phyloP scores from a whole-genome alignment of 2,888 invertebrate genomes.

The Parasteatoda lunata region DNA sequence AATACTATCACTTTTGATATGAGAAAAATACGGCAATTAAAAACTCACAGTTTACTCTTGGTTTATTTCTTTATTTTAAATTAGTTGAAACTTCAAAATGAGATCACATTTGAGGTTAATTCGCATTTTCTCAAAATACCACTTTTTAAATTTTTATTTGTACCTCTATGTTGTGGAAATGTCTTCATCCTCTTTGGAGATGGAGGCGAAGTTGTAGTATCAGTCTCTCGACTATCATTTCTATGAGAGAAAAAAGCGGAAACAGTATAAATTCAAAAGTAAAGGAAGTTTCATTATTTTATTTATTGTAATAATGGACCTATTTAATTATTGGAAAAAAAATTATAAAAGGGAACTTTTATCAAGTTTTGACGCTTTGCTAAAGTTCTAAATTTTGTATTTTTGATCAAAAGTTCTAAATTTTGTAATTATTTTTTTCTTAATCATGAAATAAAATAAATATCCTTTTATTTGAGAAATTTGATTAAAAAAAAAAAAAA shows the following conservation, averaged over 20 bases:
- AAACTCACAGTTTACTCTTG: no score
- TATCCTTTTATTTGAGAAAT: no score
- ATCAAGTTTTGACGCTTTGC: neutral
- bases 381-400: neutral
- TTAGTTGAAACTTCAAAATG: neutral
- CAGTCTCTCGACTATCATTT: constrained; percentile 47
- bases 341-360: neutral
- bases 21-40: neutral
- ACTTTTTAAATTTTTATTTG: neutral
- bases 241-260: constrained; percentile 23
- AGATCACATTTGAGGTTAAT: neutral
- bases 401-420: neutral
- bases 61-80: no score
- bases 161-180: constrained; percentile 70
- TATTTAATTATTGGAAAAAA: neutral
- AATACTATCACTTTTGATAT: neutral
- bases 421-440: neutral
- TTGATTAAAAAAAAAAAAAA: no score
- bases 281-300: neutral
- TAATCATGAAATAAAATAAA: no score
- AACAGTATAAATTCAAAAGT: neutral
- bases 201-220: constrained; percentile 39
- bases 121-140: neutral
- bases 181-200: constrained; percentile 63
- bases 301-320: neutral